Evolutionary conservation across 2,797 vertebrate species (phyloP).

Genomic region (Sphenopsis melanotis): DNA sequence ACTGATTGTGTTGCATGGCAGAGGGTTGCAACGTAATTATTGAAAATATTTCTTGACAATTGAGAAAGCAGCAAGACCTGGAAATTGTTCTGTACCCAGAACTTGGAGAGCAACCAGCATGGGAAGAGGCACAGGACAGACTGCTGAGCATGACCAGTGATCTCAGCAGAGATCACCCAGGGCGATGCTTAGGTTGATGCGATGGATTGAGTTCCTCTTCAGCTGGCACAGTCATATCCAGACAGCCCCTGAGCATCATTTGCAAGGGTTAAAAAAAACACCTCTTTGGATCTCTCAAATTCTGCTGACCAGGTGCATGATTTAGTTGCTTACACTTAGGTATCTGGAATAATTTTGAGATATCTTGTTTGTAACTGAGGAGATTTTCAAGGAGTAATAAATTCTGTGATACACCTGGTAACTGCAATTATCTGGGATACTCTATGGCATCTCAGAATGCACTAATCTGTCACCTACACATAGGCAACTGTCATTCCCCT

Average conservation of each 20-base stretch:
- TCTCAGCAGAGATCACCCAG: neutral
- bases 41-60: neutral
- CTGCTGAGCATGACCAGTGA: neutral
- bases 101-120: neutral
- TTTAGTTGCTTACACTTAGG: neutral
- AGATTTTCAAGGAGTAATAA: neutral
- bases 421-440: neutral
- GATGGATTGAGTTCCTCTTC: neutral
- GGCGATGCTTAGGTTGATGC: neutral
- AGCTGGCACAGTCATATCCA: neutral
- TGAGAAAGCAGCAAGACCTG: neutral
- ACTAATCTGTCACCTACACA: neutral
- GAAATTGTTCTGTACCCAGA: neutral
- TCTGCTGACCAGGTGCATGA: accelerated
- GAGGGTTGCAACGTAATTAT: neutral
- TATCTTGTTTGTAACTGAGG: neutral
- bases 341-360: neutral
- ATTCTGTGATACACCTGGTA: neutral
- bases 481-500: neutral
- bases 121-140: neutral
- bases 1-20: neutral
- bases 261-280: neutral
- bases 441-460: neutral
- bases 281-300: neutral
- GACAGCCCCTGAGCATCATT: neutral